phyloP scores from a whole-genome alignment of 2,113 vertebrate species.

The Columba livia region DNA sequence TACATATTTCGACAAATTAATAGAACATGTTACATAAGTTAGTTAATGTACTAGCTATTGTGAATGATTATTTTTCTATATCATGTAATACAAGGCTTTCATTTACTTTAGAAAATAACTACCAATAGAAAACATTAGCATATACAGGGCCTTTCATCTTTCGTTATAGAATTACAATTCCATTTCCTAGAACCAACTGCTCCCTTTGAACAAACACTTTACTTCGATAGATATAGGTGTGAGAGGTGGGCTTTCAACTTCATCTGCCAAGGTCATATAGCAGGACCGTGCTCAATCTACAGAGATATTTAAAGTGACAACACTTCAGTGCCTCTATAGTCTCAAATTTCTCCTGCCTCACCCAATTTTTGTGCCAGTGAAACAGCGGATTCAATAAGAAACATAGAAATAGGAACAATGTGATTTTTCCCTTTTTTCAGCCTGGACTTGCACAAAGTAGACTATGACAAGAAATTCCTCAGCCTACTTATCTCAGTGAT shows the following conservation, averaged over 20 bases:
- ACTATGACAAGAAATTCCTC: background rate
- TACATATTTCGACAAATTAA: background rate
- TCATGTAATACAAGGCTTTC: background rate
- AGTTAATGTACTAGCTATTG: background rate
- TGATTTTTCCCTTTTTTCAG: background rate
- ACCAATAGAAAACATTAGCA: background rate
- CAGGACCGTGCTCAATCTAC: background rate
- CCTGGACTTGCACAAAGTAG: background rate
- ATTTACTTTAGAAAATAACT: background rate
- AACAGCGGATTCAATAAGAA: background rate
- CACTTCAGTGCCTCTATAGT: background rate
- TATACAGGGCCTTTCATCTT: background rate
- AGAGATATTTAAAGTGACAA: background rate
- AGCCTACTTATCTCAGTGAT: background rate
- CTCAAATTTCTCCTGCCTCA: background rate
- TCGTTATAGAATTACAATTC: background rate
- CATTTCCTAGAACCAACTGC: background rate
- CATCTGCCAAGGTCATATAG: background rate
- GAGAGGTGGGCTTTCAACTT: background rate
- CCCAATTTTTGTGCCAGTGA: background rate
- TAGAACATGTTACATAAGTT: background rate
- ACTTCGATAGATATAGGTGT: background rate
- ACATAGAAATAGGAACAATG: rapidly evolving
- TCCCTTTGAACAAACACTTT: background rate
- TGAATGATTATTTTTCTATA: background rate